Base-by-base conservation (phyloP, 2,113 vertebrate species). In the Manacus vitellinus region DNA sequence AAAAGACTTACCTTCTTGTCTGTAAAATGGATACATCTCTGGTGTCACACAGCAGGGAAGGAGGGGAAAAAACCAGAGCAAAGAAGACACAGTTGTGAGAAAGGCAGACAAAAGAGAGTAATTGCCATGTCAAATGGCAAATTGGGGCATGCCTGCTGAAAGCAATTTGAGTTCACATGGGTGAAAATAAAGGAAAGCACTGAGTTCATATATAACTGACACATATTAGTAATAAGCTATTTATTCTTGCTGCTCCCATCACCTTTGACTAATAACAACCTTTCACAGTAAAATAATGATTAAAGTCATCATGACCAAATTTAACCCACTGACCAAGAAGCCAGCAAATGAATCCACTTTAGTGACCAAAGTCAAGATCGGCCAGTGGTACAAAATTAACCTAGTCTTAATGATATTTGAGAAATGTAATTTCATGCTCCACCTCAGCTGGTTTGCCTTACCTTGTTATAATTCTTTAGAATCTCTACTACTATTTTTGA, bases 351-450 rank as follows among this genome's bases (percentile, higher is more conserved):
- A 93, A 91, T 92, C 55, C 39, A 59, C n/a, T 80, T 47, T 31
- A 52, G 67, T 81, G 72, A 92, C 92, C 91, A 13, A 71, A 96
- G 95, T 92, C 88, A 95, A 92, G 95, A 92, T 81, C 89, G 68
- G 20, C 15, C 47, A 65, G 44, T 86, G 61, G 44, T 84, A 88
- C 24, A 81, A 93, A 92, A 93, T 94, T 92, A 97, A 94, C 85
- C 65, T 61, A 46, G 23, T 86, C 75, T 90, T 95, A 86, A 93
- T 88, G 43, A 80, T 84, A 94, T 74, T 86, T 92, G 72, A 96
- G 76, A 94, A 90, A 92, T 75, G 68, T 80, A 88, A 96, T 96
- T 96, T 96, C 92, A 92, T 96, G 95, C 65, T 94, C 88, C 88
- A 92, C 72, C 79, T 96, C 88, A 86, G 72, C 49, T 93, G 73